Base-by-base conservation (phyloP, 2,797 vertebrate species). In the Dryobates pubescens region DNA sequence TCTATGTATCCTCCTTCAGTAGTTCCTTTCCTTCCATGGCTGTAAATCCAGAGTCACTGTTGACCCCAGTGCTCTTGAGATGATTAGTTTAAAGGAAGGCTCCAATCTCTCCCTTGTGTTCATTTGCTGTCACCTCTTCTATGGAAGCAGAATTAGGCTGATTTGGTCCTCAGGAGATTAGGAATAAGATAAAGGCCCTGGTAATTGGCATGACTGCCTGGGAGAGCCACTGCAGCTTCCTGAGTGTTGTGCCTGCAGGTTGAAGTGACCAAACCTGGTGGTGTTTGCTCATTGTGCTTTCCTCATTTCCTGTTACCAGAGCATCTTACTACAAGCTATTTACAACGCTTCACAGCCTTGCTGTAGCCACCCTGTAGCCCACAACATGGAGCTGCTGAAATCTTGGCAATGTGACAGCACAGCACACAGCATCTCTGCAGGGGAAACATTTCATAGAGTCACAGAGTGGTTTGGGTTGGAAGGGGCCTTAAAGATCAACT, bases 341-440 rank as follows among this genome's bases (percentile, higher is more conserved):
- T 34, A 41, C 51, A 57, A 20, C 68, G 47, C 41, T 69, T 82
- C 38, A n/a, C 6, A 9, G 3, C 22, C 10, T 29, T 56, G 6
- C 9, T 64, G 61, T 24, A 56, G 32, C 30, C 6, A 3, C 32
- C 14, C 58, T 53, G 36, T 16, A 41, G 49, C 27, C 9, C 30
- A 27, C 51, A 11, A 0, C 6, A 26, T 64, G 59, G 63, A 57
- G 57, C 53, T 72, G 63, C 6, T 75, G 72, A 36, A 67, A 41
- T 36, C 56, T 38, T 53, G 79, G 65, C 59, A 30, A 1, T 13
- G 24, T 12, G 76, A 95, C 45, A 38, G 59, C 49, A 43, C 20
- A 53, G 7, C 18, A 30, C 15, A 0, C 14, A 29, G 22, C 59
- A 45, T 51, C 36, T 72, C 64, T 38, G 4, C 8, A 0, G 1